Conservation (phyloP, 1,140 invertebrate species). For the Cydia pomonella region DNA sequence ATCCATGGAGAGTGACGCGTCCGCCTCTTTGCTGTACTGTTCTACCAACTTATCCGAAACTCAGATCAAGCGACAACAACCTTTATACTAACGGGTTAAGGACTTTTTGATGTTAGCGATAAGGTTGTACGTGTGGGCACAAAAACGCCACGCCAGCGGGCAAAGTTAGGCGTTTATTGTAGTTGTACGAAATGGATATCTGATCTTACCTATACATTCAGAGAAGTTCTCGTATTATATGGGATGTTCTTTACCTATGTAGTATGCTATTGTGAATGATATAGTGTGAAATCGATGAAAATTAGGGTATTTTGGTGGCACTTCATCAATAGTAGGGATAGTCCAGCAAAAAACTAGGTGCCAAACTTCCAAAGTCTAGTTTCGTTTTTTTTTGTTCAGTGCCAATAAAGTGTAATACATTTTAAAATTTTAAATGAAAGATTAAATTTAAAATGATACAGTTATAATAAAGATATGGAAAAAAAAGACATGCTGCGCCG, state of each 20-base stretch:
- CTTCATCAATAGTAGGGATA: too few species aligned
- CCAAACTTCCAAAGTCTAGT: neutral
- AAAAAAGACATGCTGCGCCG: too few species aligned
- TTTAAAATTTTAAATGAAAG: too few species aligned
- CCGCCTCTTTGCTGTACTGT: conserved; percentile 12
- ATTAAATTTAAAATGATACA: too few species aligned
- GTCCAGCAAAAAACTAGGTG: too few species aligned
- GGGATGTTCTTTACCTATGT: neutral
- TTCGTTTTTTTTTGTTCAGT: neutral
- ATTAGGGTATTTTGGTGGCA: too few species aligned
- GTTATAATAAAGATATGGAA: too few species aligned
- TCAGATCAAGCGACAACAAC: neutral
- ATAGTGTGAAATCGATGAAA: too few species aligned
- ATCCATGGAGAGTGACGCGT: conserved; percentile 4
- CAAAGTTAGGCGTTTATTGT: conserved; percentile 6
- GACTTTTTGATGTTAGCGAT: neutral
- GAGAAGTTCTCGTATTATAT: neutral
- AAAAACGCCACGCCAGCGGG: neutral
- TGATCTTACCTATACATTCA: neutral
- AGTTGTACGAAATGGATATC: conserved; percentile 5
- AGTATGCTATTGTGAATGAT: neutral
- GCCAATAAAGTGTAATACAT: too few species aligned
- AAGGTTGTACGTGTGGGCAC: neutral
- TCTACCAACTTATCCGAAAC: neutral
- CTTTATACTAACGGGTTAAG: neutral